Conservation (phyloP, 1,140 invertebrate genomes). For the Popillia japonica region DNA sequence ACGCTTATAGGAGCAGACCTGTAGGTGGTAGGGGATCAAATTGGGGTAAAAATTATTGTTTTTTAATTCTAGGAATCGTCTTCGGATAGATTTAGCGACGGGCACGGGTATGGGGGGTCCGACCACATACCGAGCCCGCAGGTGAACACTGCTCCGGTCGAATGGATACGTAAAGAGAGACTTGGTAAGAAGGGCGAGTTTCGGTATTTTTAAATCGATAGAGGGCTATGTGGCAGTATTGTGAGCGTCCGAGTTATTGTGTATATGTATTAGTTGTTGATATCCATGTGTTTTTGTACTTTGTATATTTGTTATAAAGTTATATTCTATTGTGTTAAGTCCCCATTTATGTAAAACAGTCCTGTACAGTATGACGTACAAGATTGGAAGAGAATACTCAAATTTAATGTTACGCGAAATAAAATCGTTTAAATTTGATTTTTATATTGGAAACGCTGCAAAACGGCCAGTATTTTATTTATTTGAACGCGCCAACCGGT, state of each 20-base stretch:
- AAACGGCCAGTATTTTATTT: no score
- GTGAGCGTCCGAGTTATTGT: conserved; percentile 6
- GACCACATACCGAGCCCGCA: conserved; percentile 48
- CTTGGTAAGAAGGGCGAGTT: conserved; percentile 96
- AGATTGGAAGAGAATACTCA: no score
- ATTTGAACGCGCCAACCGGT: no score
- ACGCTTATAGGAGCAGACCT: conserved; percentile 60
- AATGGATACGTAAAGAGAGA: conserved; percentile 86
- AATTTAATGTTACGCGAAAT: no score
- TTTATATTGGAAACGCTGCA: no score
- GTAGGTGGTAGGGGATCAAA: conserved; percentile 43
- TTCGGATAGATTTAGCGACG: conserved; percentile 50
- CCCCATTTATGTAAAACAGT: background rate
- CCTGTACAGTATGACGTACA: no score
- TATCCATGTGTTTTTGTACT: background rate
- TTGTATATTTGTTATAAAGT: conserved; percentile 7
- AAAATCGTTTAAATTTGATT: no score
- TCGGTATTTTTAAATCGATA: conserved; percentile 82
- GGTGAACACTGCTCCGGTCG: conserved; percentile 67
- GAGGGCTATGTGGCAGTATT: background rate
- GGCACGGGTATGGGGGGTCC: conserved; percentile 46
- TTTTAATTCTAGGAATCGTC: conserved; percentile 53
- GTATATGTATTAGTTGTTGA: conserved; percentile 18
- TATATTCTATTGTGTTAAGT: background rate
- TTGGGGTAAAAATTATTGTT: no score